A percentile compares a stretch with the other conserved stretches of the same genome.
Conservation (phyloP, 2,888 invertebrate genomes). For the Parelbella ahira region DNA sequence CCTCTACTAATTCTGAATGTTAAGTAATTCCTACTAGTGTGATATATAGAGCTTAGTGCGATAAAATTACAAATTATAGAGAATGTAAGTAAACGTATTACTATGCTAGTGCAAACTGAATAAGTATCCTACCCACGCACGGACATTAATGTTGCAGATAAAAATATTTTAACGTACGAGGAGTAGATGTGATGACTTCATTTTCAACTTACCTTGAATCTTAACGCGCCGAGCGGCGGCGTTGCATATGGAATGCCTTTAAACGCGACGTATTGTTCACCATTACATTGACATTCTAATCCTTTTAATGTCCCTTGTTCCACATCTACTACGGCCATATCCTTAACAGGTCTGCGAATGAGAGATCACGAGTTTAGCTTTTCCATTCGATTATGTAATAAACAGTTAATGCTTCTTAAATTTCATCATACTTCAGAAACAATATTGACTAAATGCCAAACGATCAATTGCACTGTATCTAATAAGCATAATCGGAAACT, state of each 20-base stretch:
- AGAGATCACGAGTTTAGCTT: too few species aligned
- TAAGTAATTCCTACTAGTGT: too few species aligned
- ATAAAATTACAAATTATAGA: too few species aligned
- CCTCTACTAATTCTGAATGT: too few species aligned
- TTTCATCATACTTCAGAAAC: too few species aligned
- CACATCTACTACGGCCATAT: constrained; percentile 51
- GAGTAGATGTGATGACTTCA: constrained; percentile 9
- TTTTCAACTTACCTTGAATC: constrained; percentile 78
- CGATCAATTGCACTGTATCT: constrained; percentile 17
- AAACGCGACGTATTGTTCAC: constrained; percentile 60
- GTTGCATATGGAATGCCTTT: constrained; percentile 82
- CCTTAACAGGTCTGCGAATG: constrained; percentile 20
- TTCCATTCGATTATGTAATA: background rate
- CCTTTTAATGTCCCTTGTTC: constrained; percentile 62
- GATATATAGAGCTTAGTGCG: too few species aligned
- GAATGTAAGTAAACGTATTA: too few species aligned
- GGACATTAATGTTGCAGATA: too few species aligned
- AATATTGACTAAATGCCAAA: constrained; percentile 24
- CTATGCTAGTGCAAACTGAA: too few species aligned
- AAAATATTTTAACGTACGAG: constrained; percentile 15
- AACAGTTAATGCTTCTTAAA: too few species aligned
- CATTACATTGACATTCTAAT: constrained; percentile 40
- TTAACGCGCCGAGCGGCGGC: constrained; percentile 78
- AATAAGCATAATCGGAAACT: too few species aligned
- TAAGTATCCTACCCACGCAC: too few species aligned